These are phyloP conservation scores for Rhabdomys pumilio DNA, from an alignment of 2,797 vertebrate genomes.

Conservation along the genomic window DNA sequence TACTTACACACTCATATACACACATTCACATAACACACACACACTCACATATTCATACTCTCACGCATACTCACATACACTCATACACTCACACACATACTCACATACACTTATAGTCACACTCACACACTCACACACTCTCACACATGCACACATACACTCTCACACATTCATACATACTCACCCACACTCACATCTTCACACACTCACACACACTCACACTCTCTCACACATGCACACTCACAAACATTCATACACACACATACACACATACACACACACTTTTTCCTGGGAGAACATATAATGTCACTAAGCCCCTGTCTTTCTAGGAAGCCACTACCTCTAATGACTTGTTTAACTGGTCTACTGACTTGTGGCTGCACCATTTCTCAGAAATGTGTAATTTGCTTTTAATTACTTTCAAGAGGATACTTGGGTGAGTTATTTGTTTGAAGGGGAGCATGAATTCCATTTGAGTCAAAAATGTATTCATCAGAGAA, in stretches of 20 bases:
- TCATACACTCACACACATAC: too few relatives aligned
- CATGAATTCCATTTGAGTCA: not conserved
- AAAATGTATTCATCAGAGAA: slow-evolving; percentile 15
- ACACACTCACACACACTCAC: not conserved
- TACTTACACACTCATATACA: too few relatives aligned
- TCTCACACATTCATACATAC: too few relatives aligned
- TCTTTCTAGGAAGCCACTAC: not conserved
- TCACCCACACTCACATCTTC: too few relatives aligned
- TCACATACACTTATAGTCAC: not conserved
- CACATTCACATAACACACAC: too few relatives aligned
- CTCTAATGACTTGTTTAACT: not conserved
- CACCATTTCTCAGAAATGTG: not conserved
- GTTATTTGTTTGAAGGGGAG: slow-evolving; percentile 37
- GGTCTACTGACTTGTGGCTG: not conserved
- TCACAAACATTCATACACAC: not conserved
- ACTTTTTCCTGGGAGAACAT: not conserved
- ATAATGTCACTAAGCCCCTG: not conserved
- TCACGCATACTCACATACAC: not conserved
- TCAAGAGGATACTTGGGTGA: not conserved
- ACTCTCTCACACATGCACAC: not conserved
- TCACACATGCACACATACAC: too few relatives aligned
- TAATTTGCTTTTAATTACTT: slow-evolving; percentile 22
- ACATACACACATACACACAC: not conserved
- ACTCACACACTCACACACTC: too few relatives aligned
- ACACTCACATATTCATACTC: too few relatives aligned